Evolutionary conservation across 2,888 invertebrate species (phyloP).

Genomic region (Phlogophora meticulosa): DNA sequence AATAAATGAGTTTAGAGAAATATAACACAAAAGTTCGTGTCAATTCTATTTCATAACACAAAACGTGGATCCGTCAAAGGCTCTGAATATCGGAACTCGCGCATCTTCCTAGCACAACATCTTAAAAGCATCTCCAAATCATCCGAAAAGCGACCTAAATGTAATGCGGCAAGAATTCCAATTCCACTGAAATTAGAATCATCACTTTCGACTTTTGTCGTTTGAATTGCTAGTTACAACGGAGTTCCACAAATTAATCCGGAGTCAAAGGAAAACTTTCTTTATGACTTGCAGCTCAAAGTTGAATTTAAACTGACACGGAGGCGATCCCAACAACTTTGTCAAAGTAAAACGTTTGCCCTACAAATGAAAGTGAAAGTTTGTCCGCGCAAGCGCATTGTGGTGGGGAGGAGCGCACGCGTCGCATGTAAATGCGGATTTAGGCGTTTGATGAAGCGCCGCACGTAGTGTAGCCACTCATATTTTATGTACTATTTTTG

Average conservation of each 20-base stretch:
- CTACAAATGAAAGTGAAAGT: slow-evolving; percentile 91
- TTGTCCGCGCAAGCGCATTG: slow-evolving; percentile 73
- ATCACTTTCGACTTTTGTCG: slow-evolving; percentile 80
- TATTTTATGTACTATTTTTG: slow-evolving; percentile 73
- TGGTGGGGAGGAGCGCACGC: slow-evolving; percentile 78
- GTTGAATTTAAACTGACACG: slow-evolving; percentile 50
- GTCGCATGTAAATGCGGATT: slow-evolving; percentile 86
- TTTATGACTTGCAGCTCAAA: slow-evolving; percentile 11
- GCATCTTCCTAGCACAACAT: slow-evolving; percentile 68
- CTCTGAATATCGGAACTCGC: slow-evolving; percentile 86
- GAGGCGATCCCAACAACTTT: slow-evolving; percentile 56
- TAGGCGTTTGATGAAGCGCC: slow-evolving; percentile 85
- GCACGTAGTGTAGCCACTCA: slow-evolving; percentile 72
- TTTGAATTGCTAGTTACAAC: slow-evolving; percentile 66
- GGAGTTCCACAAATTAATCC: slow-evolving; percentile 68
- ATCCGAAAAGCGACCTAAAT: slow-evolving; percentile 62
- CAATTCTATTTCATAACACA: slow-evolving; percentile 87
- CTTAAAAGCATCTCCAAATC: slow-evolving; percentile 48
- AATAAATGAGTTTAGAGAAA: slow-evolving; percentile 48
- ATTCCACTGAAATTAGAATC: slow-evolving; percentile 54
- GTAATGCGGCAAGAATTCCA: slow-evolving; percentile 16
- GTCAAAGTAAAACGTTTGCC: slow-evolving; percentile 78
- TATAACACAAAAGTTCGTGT: slow-evolving; percentile 81
- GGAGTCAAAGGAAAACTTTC: slow-evolving; percentile 47
- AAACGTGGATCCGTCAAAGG: slow-evolving; percentile 87